Base-by-base conservation (phyloP, 2,113 vertebrate genomes). In the Paradisaea rubra region DNA sequence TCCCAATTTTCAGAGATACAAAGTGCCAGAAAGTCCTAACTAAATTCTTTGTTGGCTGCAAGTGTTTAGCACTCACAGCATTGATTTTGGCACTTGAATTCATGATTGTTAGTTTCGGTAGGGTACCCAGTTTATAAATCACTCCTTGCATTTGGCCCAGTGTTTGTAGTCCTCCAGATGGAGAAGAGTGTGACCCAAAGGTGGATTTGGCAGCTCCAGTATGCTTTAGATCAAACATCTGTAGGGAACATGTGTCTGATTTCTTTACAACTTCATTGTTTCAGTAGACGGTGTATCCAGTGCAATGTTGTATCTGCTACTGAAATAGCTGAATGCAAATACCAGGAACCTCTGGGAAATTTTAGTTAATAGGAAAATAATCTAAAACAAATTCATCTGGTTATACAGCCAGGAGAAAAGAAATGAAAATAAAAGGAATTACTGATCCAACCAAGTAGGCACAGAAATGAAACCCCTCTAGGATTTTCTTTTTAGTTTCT, bases 361-460 rank as follows among this genome's bases (percentile, higher is more conserved):
- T 96, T 96, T 91, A 91, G 86, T 96, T 96, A 97, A 94, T 96
- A 95, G 70, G 73, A 97, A 97, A 95, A 96, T 96, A 96, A 95
- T 97, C 93, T 88, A 93, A 96, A 97, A 66, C 94, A 92, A 95
- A 96, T 94, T 92, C 82, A 93, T 71, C 60, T 79, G 53, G 71
- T 91, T 83, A 74, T 81, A 50, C 69, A 92, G 86, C 93, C 93
- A 92, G 88, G 23, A 94, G 94, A 91, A 94, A 96, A 84, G 60
- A 96, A 94, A 89, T 23, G 47, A 91, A 93, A 96, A 93, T 93
- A 82, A 90, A 91, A 79, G 66, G 59, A 93, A 79, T 95, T 94
- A 90, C 65, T 82, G 86, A 81, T 92, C 65, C 90, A 96, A 95
- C 61, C 44, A 92, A 95, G 89, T 95, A 93, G 91, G 92, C 91